A percentile compares a stretch with the other conserved stretches of the same genome.
phyloP scores from a whole-genome alignment of 1,140 invertebrate species.

The Eufriesea mexicana region DNA sequence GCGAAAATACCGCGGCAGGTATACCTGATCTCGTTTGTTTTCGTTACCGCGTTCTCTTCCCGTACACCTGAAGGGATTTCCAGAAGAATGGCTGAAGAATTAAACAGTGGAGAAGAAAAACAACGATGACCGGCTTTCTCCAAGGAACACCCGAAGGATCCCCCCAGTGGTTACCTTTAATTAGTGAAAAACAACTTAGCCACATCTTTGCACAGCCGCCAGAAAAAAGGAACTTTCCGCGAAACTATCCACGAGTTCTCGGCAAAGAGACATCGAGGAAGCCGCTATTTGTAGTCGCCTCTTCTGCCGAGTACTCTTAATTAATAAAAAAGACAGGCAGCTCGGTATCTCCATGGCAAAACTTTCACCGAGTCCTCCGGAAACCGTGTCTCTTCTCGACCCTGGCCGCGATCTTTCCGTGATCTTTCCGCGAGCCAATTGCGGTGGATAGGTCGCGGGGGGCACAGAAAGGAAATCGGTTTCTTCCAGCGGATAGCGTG shows the following conservation, averaged over 20 bases:
- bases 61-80: too few species aligned
- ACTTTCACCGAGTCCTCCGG: background rate
- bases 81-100: background rate
- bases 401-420: background rate
- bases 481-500: background rate
- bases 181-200: conserved; percentile 25
- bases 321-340: background rate
- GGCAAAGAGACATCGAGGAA: background rate
- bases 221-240: background rate
- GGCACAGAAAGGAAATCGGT: background rate
- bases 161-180: conserved; percentile 9
- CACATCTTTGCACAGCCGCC: background rate
- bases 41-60: too few species aligned
- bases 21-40: too few species aligned
- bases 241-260: background rate
- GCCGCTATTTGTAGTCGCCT: background rate
- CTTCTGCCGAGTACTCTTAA: background rate
- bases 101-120: background rate
- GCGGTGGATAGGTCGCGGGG: too few species aligned
- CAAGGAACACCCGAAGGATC: background rate
- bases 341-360: background rate
- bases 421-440: background rate
- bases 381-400: background rate
- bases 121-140: too few species aligned
- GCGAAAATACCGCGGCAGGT: too few species aligned